Evolutionary conservation across 2,113 vertebrate species (phyloP), one percentile per base, ranked within the genome.

Genomic region (Meriones unguiculatus): DNA sequence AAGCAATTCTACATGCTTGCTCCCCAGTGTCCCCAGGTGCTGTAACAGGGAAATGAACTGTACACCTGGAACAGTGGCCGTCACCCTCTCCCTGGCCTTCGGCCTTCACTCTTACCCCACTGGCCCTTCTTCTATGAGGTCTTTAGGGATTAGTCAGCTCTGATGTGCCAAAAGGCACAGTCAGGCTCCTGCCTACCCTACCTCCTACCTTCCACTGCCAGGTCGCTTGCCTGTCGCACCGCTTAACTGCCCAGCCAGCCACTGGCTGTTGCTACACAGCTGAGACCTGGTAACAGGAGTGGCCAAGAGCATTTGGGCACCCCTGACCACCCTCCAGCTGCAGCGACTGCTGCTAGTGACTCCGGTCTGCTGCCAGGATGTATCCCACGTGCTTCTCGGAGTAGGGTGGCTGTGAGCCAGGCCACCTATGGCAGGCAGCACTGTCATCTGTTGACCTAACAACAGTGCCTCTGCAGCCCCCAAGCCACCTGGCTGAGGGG

Each of bases 321-420:
- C 87, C 77, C 91, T 30, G 87, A 87, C 41, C 75, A 5, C 8
- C 0, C 0, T 46, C 62, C 75, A 92, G 82, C 86, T n/a, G 69
- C 11, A 59, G 24, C 38, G 0, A 67, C 76, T 28, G 9, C 87
- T 86, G 65, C 91, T 93, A 93, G 80, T 67, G 50, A 81, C 50
- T 64, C 64, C 92, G 12, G n/a, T 62, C 86, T 52, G 73, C 78
- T 88, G 95, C 85, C 91, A 95, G 76, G 52, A 38, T 15, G 90
- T 59, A 64, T 90, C 5, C 12, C 10, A 8, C 67, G 70, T 80
- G 24, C 80, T 70, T 72, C 2, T 9, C 75, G 0, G 22, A 76
- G 87, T 69, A 41, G n/a, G 28, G 84, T 84, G 94, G 87, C 93
- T 1, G 0, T 1, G 72, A 91, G 73, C 89, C 97, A 96, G 73